A percentile compares a stretch with the other conserved stretches of the same genome.
These are phyloP conservation scores for Melanerpes aurifrons DNA, from an alignment of 2,113 vertebrate genomes.

Conservation along the genomic window DNA sequence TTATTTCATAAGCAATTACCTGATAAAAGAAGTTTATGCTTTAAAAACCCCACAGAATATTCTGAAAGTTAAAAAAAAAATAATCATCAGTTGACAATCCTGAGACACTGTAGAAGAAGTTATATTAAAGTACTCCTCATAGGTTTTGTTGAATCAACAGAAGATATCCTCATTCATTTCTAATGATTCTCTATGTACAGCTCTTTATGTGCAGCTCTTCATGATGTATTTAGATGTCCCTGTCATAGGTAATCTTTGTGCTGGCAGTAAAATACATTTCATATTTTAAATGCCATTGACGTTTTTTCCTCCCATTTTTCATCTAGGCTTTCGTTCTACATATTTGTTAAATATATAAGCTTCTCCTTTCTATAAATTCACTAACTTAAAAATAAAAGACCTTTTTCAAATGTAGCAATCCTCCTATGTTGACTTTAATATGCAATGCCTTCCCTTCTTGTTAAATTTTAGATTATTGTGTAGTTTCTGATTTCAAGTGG, in stretches of 20 bases:
- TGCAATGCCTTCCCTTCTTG: not conserved
- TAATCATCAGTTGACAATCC: not conserved
- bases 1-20: not conserved
- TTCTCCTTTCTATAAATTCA: not conserved
- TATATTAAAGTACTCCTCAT: not conserved
- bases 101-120: not conserved
- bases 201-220: not conserved
- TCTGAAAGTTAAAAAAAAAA: not conserved
- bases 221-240: conserved; percentile 3
- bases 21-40: not conserved
- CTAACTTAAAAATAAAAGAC: not conserved
- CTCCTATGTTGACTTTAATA: not conserved
- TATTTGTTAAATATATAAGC: not conserved
- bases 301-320: not conserved
- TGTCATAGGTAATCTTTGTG: conserved; percentile 20
- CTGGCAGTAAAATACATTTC: not conserved
- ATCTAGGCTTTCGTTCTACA: not conserved
- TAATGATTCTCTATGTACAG: not conserved
- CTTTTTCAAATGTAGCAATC: not conserved
- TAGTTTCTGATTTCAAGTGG: not conserved
- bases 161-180: conserved; percentile 1
- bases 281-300: not conserved
- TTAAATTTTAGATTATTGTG: not conserved
- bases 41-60: not conserved
- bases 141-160: conserved; percentile 13